These are phyloP conservation scores for Peucedramus taeniatus DNA, from an alignment of 2,113 vertebrate genomes.

Conservation along the genomic window DNA sequence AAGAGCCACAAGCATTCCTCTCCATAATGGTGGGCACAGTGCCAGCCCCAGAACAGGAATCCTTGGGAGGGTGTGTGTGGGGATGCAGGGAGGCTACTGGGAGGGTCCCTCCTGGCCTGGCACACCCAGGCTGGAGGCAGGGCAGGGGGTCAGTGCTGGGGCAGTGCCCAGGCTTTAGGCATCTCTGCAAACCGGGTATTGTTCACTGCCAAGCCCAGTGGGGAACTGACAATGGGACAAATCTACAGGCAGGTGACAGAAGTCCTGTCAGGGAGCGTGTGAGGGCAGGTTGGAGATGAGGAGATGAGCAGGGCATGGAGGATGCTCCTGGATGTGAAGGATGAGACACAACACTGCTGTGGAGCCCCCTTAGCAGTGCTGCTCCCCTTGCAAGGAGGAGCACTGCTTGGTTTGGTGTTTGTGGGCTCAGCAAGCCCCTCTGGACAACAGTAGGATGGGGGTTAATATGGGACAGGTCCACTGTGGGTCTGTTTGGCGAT, in stretches of 20 bases:
- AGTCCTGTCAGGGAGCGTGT: fast-evolving
- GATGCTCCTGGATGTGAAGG: fast-evolving
- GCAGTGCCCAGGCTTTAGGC: not conserved
- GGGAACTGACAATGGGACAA: not conserved
- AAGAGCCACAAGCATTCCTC: not conserved
- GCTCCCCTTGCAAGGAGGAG: not conserved
- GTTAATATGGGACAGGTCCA: not conserved
- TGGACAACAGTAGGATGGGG: too few species aligned
- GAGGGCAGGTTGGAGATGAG: not conserved
- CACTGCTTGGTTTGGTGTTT: not conserved
- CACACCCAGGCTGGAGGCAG: not conserved
- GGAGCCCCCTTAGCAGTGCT: not conserved
- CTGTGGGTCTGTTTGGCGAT: not conserved
- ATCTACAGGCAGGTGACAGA: not conserved
- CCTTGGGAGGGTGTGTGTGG: fast-evolving
- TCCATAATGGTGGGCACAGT: fast-evolving
- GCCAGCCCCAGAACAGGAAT: not conserved
- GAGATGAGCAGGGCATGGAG: not conserved
- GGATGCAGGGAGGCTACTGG: not conserved
- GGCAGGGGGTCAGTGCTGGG: not conserved
- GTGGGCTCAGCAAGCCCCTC: fast-evolving
- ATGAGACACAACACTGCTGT: not conserved
- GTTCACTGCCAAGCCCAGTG: fast-evolving
- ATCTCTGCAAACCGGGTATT: fast-evolving
- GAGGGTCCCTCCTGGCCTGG: not conserved